Base-by-base conservation (phyloP, 1,140 invertebrate species). In the Chelonus insularis region DNA sequence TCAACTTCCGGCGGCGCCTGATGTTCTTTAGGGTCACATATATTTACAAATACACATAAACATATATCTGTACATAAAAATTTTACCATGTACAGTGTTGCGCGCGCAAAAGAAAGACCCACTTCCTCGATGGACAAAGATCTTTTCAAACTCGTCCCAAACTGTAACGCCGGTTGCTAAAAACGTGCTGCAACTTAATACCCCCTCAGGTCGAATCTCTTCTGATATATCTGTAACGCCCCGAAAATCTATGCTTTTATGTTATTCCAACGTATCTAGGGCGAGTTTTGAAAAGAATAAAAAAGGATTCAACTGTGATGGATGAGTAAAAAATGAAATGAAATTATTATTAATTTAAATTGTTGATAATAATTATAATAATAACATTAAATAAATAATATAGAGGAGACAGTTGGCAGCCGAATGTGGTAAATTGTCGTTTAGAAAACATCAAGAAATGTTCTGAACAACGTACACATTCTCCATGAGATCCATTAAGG, bases 161-260 rank as follows among this genome's bases (percentile, higher is more conserved):
- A 52, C 50, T 52, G 50, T 52, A 52, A 52, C 50, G 50, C 25
- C 41, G 41, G 41, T 43, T 43, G 16, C 21, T 52, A 34, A 34
- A 52, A 34, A 34, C 50, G 16, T 52, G 50, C 50, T 52, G 50
- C 50, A 52, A 52, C 50, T 52, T 52, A 52, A 52, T 52, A 52
- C 50, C 50, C 50, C 50, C 50, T 52, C 50, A 52, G 50, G 50
- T 52, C 50, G 14, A 34, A 34, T 52, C 29, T 52, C 23, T 52
- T 52, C 12, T 18, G 16, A 32, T 34, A 29, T 12, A 32, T 52
- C 23, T 52, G 7, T 32, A 52, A 52, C 32, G 32, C 45, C 45
- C 45, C 25, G 12, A 14, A 52, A 52, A 52, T 32, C n/a, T 52
- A 32, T 20, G 14, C 14, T 16, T 16, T 43, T 16, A 14, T 14